A percentile compares a stretch with the other conserved stretches of the same genome.
Evolutionary conservation across 2,113 vertebrate species (phyloP).

Genomic region (Buteo buteo): DNA sequence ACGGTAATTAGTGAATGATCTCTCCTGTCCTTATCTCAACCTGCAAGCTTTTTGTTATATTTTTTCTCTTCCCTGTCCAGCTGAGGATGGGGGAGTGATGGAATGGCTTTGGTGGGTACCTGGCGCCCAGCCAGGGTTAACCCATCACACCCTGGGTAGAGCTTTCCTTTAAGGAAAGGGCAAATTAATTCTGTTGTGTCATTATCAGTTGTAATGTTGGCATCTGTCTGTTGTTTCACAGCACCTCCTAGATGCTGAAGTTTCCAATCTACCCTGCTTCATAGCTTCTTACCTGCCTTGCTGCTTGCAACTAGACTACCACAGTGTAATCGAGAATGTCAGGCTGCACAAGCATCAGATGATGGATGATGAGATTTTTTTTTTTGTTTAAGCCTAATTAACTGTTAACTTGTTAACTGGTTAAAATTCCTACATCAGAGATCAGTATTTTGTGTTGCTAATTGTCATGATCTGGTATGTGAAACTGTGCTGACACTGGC

Average conservation of each 20-base stretch:
- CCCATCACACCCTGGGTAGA: background rate
- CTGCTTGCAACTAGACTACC: background rate
- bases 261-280: background rate
- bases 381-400: slow-evolving; percentile 10
- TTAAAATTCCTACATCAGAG: background rate
- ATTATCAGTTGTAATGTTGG: background rate
- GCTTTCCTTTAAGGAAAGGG: background rate
- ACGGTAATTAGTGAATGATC: no score
- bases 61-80: no score
- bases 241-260: background rate
- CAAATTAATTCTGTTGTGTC: background rate
- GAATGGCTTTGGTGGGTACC: no score
- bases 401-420: slow-evolving; percentile 39
- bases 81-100: no score
- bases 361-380: background rate
- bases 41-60: no score
- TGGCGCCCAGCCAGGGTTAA: no score
- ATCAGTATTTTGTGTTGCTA: slow-evolving; percentile 19
- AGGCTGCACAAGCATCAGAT: background rate
- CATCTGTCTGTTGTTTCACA: background rate
- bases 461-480: slow-evolving; percentile 3
- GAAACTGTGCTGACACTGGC: background rate
- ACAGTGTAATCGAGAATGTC: background rate
- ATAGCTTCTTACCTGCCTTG: background rate
- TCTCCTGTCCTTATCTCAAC: no score